Base-by-base conservation (phyloP, 2,113 vertebrate genomes). In the Leptobrachium leishanense region DNA sequence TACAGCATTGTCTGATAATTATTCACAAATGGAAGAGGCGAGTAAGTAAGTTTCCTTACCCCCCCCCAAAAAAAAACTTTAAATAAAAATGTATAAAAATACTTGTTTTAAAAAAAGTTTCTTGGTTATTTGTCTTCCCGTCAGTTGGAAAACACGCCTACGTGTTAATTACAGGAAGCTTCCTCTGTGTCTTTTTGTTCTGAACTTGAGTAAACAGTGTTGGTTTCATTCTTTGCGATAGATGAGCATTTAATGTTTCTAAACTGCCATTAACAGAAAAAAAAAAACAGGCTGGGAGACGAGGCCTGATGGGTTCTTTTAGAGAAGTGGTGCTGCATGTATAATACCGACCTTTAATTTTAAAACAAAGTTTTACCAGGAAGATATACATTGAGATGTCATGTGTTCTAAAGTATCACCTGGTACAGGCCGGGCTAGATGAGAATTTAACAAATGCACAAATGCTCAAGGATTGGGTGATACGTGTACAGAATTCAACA, bases 141-240 rank as follows among this genome's bases (percentile, higher is more conserved):
- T 90, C 87, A 88, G 89, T 90, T 93, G 92, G 92, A 91, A 87
- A 90, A 87, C 90, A 89, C 93, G 83, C 93, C 92, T 94, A 94
- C 93, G 87, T 89, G 90, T 91, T 93, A 94, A 92, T 94, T 93
- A 94, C 92, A 83, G 90, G 93, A 94, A 94, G 86, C 89, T 64
- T 84, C 2, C 9, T 83, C 77, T 59, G 84, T 68, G 85, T 88
- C 87, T 90, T 90, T 93, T 93, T 93, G 92, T 94, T 94, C 90
- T 15, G 85, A 82, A 86, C 87, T 88, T 91, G 89, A 91, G 88
- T 92, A 92, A 92, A 93, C 88, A 92, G 54, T 87, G 84, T 85
- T 83, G 85, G 88, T 88, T 91, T 93, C 90, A 89, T 92, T 88
- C 88, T 91, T 85, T 68, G 86, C 92, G 91, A 91, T 90, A 86